Percentiles rank a stretch among this genome's conserved stretches.
phyloP scores from a whole-genome alignment of 2,888 invertebrate genomes.

The Tortricodes alternella region DNA sequence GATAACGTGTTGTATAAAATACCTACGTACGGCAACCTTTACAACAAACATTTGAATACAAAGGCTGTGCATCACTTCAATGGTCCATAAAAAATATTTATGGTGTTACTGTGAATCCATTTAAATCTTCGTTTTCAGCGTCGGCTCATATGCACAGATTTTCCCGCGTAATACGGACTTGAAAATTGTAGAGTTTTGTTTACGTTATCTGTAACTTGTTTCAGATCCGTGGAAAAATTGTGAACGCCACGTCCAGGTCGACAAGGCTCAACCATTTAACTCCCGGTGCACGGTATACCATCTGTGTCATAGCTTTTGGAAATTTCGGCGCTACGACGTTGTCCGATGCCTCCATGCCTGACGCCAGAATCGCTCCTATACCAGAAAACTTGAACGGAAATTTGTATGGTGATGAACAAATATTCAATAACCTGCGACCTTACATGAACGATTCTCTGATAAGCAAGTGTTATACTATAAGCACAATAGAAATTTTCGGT shows the following conservation, averaged over 20 bases:
- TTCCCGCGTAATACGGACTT: slow-evolving; percentile 38
- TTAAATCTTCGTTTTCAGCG: slow-evolving; percentile 70
- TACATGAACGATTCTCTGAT: slow-evolving; percentile 86
- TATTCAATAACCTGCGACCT: slow-evolving; percentile 66
- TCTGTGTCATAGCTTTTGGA: slow-evolving; percentile 94
- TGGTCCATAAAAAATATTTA: slow-evolving; percentile 82
- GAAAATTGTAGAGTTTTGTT: slow-evolving; percentile 24
- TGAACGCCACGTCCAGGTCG: slow-evolving; percentile 88
- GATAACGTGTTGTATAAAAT: slow-evolving; percentile 56
- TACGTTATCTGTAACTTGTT: slow-evolving; percentile 30
- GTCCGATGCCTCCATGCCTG: slow-evolving; percentile 68
- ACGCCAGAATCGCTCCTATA: slow-evolving; percentile 76
- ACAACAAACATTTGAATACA: slow-evolving; percentile 80
- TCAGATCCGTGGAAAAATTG: slow-evolving; percentile 89
- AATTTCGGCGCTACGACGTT: slow-evolving; percentile 80
- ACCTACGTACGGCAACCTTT: slow-evolving; percentile 63
- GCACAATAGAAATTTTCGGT: slow-evolving; percentile 88
- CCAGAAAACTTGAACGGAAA: slow-evolving; percentile 63
- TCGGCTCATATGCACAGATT: slow-evolving; percentile 53
- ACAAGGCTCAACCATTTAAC: slow-evolving; percentile 88
- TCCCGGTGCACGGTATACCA: slow-evolving; percentile 91
- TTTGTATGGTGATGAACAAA: slow-evolving; percentile 84
- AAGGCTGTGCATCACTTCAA: slow-evolving; percentile 80
- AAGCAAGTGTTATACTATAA: slow-evolving; percentile 89
- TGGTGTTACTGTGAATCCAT: slow-evolving; percentile 71